Evolutionary conservation across 2,113 vertebrate species (phyloP), one percentile per base, ranked within the genome.

Genomic region (Chunga burmeisteri): DNA sequence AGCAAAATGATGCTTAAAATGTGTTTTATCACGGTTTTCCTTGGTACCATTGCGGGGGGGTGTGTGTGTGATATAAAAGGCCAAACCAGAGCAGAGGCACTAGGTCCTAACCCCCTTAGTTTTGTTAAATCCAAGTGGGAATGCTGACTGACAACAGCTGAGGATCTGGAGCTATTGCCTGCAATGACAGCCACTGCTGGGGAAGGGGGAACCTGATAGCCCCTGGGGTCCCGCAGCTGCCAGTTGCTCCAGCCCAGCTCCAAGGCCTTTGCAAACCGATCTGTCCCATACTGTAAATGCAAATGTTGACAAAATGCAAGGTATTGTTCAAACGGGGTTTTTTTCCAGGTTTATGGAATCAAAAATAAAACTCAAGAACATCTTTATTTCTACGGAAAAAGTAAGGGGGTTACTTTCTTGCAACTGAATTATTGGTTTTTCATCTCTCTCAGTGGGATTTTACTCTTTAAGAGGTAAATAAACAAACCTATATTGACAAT

Each of bases 401-500:
- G 22, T 14, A 63, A 89, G 19, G 12, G 2, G 14, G 34, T 32
- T 79, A 11, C 58, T 66, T 66, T 42, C 62, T 42, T 74, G 40
- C 12, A 44, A 22, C 29, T 13, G 20, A 23, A 13, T 97, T 95
- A 98, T 0, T 22, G 18, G 20, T 23, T 79, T 95, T 97, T 98
- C 29, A 50, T 46, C 16, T 30, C 82, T 25, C 72, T 86, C 59
- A 81, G 97, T 5, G 83, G 91, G 59, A 93, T 34, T 26, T 73
- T 97, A 44, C 46, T 96, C 73, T 92, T 98, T 79, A 98, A 95
- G 91, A 99, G 97, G 81, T 97, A 94, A 73, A 98, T 47, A 75
- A 99, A 98, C 78, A 99, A 97, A 2, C 67, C 47, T 5, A 94
- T 7, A 56, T 99, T 99, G 79, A 99, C 90, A 1, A 81, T 56